These are phyloP conservation scores for Trididemnum miniatum DNA, from an alignment of 23 tunicate genomes.

Conservation along the genomic window DNA sequence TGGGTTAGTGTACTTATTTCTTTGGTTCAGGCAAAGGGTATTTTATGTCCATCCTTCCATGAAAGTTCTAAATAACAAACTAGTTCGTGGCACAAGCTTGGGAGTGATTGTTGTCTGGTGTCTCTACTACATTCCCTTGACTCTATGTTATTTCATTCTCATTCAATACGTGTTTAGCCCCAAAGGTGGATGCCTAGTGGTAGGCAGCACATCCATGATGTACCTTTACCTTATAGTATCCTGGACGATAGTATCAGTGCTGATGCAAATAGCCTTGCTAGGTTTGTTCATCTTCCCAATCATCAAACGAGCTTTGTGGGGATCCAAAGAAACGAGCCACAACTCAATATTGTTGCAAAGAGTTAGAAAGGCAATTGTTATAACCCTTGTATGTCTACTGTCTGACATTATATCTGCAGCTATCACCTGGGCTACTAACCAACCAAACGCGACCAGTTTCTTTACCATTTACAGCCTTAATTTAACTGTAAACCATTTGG, in stretches of 20 bases:
- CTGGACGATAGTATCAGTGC: conserved; percentile 36
- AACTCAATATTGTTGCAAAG: background rate
- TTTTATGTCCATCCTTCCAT: conserved; percentile 59
- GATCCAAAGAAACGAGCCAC: background rate
- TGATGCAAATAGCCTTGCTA: conserved; percentile 59
- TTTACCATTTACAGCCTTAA: conserved; percentile 33
- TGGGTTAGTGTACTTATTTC: too few species aligned
- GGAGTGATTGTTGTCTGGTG: conserved; percentile 7
- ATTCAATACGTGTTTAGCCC: conserved; percentile 17
- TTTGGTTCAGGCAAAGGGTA: conserved; percentile 71
- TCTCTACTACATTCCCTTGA: conserved; percentile 19
- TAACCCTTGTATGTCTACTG: conserved; percentile 41
- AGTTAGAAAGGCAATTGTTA: conserved; percentile 51
- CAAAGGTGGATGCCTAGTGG: conserved; percentile 36
- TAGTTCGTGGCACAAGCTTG: background rate
- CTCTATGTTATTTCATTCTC: conserved; percentile 25
- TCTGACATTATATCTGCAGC: conserved; percentile 51
- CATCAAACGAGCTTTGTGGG: background rate
- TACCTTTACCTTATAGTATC: conserved; percentile 18
- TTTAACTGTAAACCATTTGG: conserved; percentile 42
- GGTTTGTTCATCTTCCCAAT: conserved; percentile 59
- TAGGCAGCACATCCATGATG: background rate
- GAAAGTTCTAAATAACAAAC: conserved; percentile 30
- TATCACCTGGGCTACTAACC: background rate
- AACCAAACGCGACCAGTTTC: background rate